Evolutionary conservation across 2,888 invertebrate species (phyloP).

Genomic region (Platycheirus albimanus): DNA sequence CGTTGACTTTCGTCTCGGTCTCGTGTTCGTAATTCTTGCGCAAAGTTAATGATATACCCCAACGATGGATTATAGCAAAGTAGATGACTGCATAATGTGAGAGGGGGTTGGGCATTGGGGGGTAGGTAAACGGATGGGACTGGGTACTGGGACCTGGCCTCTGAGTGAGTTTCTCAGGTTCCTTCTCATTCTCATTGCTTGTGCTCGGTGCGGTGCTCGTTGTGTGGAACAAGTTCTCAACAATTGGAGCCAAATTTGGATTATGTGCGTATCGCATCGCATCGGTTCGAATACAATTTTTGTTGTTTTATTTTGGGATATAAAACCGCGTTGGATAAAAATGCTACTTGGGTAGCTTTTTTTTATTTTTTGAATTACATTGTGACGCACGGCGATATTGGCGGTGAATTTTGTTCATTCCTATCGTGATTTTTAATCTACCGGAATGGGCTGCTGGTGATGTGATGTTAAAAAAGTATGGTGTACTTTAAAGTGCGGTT

Average conservation of each 20-base stretch:
- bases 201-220: not conserved
- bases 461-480: too few relatives aligned
- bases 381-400: too few relatives aligned
- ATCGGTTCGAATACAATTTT: not conserved
- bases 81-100: not conserved
- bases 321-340: slow-evolving; percentile 51
- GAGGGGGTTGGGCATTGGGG: not conserved
- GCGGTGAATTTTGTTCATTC: too few relatives aligned
- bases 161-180: too few relatives aligned
- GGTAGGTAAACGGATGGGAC: too few relatives aligned
- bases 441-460: too few relatives aligned
- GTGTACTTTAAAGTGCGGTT: too few relatives aligned
- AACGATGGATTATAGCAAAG: slow-evolving; percentile 43
- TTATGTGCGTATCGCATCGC: too few relatives aligned
- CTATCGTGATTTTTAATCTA: too few relatives aligned
- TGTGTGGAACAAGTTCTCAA: slow-evolving; percentile 45
- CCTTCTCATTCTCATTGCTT: slow-evolving; percentile 5
- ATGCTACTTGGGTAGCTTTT: slow-evolving; percentile 47
- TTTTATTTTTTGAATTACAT: too few relatives aligned
- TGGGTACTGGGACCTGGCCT: too few relatives aligned
- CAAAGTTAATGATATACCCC: slow-evolving; percentile 66
- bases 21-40: slow-evolving; percentile 50
- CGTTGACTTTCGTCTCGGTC: not conserved
- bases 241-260: slow-evolving; percentile 53
- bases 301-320: slow-evolving; percentile 27